Evolutionary conservation across 2,888 invertebrate species (phyloP), one percentile per base, ranked within the genome.

Genomic region (Actias luna): DNA sequence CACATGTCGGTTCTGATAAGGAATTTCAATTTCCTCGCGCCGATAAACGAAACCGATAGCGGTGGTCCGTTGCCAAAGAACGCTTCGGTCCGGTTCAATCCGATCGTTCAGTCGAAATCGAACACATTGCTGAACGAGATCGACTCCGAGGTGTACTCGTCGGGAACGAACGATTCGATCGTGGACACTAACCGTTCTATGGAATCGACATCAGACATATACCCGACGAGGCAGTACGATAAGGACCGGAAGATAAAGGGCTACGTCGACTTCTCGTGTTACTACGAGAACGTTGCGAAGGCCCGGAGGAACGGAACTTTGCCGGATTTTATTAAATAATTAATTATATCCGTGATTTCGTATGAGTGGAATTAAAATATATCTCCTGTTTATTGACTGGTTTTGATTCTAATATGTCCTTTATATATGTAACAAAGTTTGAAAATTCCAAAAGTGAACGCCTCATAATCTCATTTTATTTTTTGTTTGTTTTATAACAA

Each of bases 1-100:
- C 98, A 98, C 75, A 97, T 98, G 78, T 97, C 98, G 0, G 89
- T 98, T 25, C 82, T 98, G 0, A 95, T 98, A 62, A 93, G 98
- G 55, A 98, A 98, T 82, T 98, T 98, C 75, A 97, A 97, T 78
- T 97, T 95, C 76, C 94, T 96, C 0, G 86, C 97, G 25, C 95
- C 96, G 0, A 94, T 79, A 14, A 76, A 75, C 0, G 74, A 78
- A n/a, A 69, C 67, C n/a, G n/a, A n/a, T 0, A 70, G 74, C 57
- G 73, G 69, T 14, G 68, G 74, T 0, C 72, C 71, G 0, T 93
- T 91, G 35, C 90, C 93, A 0, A 93, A 94, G n/a, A 93, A 89
- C 1, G 84, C 87, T 12, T 89, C 93, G 0, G 94, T 95, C 0
- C 84, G 94, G 55, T 95, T 95, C 74, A 95, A 95, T 82, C 94